Base-by-base conservation (phyloP, 2,888 invertebrate genomes). In the Leptopilina myrica region DNA sequence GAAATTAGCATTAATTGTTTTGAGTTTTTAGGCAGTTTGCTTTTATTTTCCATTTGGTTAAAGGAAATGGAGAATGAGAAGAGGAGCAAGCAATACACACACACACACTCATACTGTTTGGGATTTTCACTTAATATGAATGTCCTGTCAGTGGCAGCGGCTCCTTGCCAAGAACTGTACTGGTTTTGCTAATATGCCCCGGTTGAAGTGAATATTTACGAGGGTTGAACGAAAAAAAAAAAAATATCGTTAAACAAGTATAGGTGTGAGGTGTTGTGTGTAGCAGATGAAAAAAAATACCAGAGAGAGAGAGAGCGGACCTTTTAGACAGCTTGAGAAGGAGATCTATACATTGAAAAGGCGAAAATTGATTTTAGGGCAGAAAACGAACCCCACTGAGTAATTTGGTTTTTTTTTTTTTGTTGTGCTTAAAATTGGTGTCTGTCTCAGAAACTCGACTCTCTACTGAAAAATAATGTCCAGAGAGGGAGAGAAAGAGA, bases 111-210 rank as follows among this genome's bases (percentile, higher is more conserved):
- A 33, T 33, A 33, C 33, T 4, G 3, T 33, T 33, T 33, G 33
- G 33, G 33, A 33, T 33, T 33, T 33, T 33, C 33, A 33, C 33
- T 33, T 87, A 87, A 90, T 89, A 90, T 90, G 88, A 90, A 90
- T 90, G 90, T 88, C 86, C 90, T 90, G 90, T 90, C 90, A 89
- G 88, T 88, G 89, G 84, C 90, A 90, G 90, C 90, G 88, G 90
- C 89, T 90, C 88, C 90, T 90, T 89, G 90, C 90, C 90, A 89
- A 90, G 90, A 89, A 88, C 88, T 49, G 88, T 86, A 85, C 84
- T 78, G 88, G 82, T 84, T 33, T 33, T 87, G 89, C 88, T 90
- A 90, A 90, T 90, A 90, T 87, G 86, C 83, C 81, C 81, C 11
- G 85, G 83, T 88, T 88, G 87, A 87, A 87, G 86, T 85, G 90